Evolutionary conservation across 37 sponge, comb jelly and placozoan species (phyloP), one percentile per base, ranked within the genome.

Genomic region (Ephydatia muelleri): DNA sequence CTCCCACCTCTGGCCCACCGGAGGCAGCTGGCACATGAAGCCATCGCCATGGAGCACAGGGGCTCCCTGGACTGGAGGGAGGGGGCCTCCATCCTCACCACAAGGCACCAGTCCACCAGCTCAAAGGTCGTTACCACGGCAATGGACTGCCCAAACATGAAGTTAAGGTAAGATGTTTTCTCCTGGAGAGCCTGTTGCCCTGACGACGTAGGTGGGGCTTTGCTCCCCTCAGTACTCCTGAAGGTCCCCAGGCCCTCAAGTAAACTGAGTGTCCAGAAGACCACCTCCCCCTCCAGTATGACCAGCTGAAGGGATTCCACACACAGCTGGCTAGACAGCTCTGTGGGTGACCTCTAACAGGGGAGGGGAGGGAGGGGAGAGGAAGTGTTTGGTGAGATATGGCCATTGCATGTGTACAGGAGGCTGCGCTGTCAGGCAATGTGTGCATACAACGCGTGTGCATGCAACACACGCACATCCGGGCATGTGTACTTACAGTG

Each of bases 61-160:
- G 89, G 89, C 73, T 80, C 89, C 68, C 84, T 89, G 34, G 85
- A 79, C 67, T 83, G 88, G 2, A 88, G 40, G 28, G 85, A 38
- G 11, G 36, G 34, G 0, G 77, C 43, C 33, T 83, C 79, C 73
- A 74, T 34, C 66, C 75, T 80, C 32, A 89, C 35, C 23, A 70
- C 73, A 27, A 91, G 29, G 27, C 79, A 86, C 84, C 87, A 93
- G 87, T 93, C 94, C 76, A 77, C 78, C 27, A 82, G 82, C 79
- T 93, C 91, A 4, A 93, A 29, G 65, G 81, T 90, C 2, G 88
- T 90, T 25, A 84, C 87, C 68, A 89, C 71, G 43, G 91, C 43
- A 68, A 88, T 74, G 25, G 90, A 81, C 38, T 80, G 36, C 5
- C 21, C 29, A 38, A 85, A 84, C 39, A 84, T 25, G 2, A 3